Evolutionary conservation across 2,888 invertebrate genomes (phyloP).

Genomic region (Metellina segmentata): DNA sequence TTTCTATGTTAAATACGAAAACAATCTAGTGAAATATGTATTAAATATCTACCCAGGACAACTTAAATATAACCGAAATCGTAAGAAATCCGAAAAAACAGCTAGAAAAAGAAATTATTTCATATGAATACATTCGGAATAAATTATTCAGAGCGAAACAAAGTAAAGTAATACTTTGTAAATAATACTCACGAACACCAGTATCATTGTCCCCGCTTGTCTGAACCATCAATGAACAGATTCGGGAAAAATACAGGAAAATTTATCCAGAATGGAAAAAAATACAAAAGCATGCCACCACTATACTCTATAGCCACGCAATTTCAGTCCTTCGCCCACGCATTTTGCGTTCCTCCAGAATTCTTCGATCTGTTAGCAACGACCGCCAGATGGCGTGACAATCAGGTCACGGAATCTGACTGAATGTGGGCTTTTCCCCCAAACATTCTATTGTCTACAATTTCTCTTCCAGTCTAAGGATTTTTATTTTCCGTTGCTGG

Average conservation of each 20-base stretch:
- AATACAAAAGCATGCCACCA: constrained; percentile 59
- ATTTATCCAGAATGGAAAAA: background rate
- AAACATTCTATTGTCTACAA: constrained; percentile 60
- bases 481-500: constrained; percentile 44
- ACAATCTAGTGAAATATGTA: too few species aligned
- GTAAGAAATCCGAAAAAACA: too few species aligned
- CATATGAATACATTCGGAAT: too few species aligned
- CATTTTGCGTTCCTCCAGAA: constrained; percentile 40
- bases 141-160: background rate
- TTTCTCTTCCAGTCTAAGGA: constrained; percentile 21
- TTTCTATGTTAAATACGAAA: too few species aligned
- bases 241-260: constrained; percentile 45
- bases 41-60: too few species aligned
- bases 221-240: constrained; percentile 34
- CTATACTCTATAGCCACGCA: constrained; percentile 55
- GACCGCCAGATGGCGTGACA: constrained; percentile 60
- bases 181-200: background rate
- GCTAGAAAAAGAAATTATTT: too few species aligned
- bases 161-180: background rate
- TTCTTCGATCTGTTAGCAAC: constrained; percentile 68
- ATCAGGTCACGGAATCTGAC: constrained; percentile 71
- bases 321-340: constrained; percentile 63
- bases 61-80: too few species aligned
- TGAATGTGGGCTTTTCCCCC: constrained; percentile 72
- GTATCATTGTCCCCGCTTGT: background rate